phyloP scores from a whole-genome alignment of 2,888 invertebrate species.

The Temnothorax ravouxi region DNA sequence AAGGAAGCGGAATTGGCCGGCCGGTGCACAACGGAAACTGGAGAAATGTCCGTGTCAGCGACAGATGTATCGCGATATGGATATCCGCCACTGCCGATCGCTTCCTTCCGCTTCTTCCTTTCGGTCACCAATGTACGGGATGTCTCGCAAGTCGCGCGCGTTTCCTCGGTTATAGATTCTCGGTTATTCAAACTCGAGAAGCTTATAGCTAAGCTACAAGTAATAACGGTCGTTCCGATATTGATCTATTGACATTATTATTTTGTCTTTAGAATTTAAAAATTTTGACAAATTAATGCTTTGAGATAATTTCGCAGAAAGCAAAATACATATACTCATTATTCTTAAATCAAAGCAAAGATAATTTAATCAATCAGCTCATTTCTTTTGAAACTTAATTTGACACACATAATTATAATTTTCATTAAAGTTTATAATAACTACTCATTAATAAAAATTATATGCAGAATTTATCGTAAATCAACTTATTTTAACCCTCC shows the following conservation, averaged over 20 bases:
- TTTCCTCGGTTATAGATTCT: not conserved
- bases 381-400: not conserved
- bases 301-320: not conserved
- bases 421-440: not conserved
- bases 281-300: not conserved
- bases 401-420: not conserved
- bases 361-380: not conserved
- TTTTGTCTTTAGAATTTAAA: not conserved
- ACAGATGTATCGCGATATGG: conserved; percentile 69
- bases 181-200: conserved; percentile 9
- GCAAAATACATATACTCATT: not conserved
- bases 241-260: not conserved
- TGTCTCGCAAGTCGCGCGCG: not conserved
- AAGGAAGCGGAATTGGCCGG: conserved; percentile 35
- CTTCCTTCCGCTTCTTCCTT: conserved; percentile 53
- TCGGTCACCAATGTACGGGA: conserved; percentile 43
- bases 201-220: not conserved
- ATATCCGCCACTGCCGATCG: conserved; percentile 59
- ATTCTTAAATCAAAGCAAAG: not conserved
- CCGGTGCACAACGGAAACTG: conserved; percentile 42
- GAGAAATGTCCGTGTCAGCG: conserved; percentile 58
- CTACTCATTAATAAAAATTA: not conserved
- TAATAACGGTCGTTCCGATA: not conserved
- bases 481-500: no score
- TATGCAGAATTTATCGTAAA: not conserved